Base-by-base conservation (phyloP, 2,888 invertebrate species). In the Enoplolaimus lenunculus region DNA sequence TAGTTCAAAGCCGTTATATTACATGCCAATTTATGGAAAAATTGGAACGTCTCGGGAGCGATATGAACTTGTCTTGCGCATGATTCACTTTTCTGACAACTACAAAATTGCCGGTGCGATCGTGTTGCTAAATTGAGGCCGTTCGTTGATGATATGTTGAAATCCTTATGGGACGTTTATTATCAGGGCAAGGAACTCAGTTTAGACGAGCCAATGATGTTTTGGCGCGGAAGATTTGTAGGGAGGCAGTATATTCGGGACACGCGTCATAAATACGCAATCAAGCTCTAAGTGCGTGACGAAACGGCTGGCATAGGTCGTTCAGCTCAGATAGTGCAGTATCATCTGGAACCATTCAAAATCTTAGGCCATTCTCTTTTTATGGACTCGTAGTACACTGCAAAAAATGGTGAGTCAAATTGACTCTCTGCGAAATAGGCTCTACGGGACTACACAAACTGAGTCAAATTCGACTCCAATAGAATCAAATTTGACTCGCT, bases 11-110 rank as follows among this genome's bases (percentile, higher is more conserved):
- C 67, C 67, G 2, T 31, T 66, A 7, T 66, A 33, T n/a, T 66
- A 66, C 34, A 66, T 66, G 67, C 67, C 67, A n/a, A 34, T 66
- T 7, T 66, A 66, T 31, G 67, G 34, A 34, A 66, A 21, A n/a
- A 66, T 66, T 29, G 30, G 67, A 62, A 62, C 28, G 62, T 31
- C n/a, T 13, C 67, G 67, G n/a, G 67, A 66, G 26, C 67, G 67
- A 30, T 66, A 33, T n/a, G 33, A 66, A 31, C n/a, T 34, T 21
- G 34, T 66, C n/a, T n/a, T 66, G 2, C 31, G 67, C 26, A 66
- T 31, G 29, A 31, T 66, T 31, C 67, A 66, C n/a, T n/a, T 66
- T 13, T 66, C 67, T 3, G 67, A 66, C 31, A 30, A 31, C 34
- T 66, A 29, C 31, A 34, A 66, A 29, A 31, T 66, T 21, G 67